Conservation (phyloP, 2,797 vertebrate genomes). For the Antrozous pallidus region DNA sequence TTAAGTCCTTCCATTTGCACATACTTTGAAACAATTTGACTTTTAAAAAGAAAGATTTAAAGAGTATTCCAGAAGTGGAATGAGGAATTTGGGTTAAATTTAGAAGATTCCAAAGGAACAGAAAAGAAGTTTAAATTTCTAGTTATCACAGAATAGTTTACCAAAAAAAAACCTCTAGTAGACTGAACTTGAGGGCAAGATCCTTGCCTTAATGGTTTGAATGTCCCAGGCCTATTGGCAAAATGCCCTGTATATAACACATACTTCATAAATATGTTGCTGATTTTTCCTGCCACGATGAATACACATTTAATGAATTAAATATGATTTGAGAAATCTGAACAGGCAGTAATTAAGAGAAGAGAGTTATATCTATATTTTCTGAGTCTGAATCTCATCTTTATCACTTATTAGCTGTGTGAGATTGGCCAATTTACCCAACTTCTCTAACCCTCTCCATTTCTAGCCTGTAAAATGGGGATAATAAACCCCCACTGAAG, state of each 20-base stretch:
- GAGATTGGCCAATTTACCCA: background rate
- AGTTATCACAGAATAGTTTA: background rate
- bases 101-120: background rate
- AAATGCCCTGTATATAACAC: background rate
- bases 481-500: background rate
- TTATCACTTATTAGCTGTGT: background rate
- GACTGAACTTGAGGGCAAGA: background rate
- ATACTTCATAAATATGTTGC: background rate
- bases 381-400: background rate
- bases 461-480: background rate
- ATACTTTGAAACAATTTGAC: background rate
- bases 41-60: constrained; percentile 5
- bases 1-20: background rate
- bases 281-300: background rate
- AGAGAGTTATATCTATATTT: background rate
- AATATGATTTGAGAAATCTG: background rate
- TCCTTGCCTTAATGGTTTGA: background rate
- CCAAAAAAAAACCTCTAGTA: background rate
- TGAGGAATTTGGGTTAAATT: background rate
- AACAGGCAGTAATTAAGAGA: background rate
- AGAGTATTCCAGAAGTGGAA: background rate
- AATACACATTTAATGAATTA: constrained; percentile 7
- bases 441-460: background rate
- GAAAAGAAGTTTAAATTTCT: background rate
- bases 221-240: background rate